Base-by-base conservation (phyloP, 92 coral and sea anemone genomes). In the Porites cylindrica region DNA sequence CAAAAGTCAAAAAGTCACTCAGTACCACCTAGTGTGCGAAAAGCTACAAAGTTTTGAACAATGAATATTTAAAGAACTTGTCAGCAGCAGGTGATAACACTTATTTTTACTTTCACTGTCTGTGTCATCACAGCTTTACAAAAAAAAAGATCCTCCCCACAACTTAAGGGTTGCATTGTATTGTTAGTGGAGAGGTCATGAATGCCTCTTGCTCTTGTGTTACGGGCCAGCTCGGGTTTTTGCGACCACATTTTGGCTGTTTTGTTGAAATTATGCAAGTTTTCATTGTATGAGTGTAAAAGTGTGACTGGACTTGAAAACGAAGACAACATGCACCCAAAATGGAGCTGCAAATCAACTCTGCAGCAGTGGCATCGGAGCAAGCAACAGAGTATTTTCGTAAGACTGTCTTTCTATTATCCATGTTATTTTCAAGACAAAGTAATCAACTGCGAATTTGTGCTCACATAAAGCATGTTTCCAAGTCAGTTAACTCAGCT, bases 251-350 rank as follows among this genome's bases (percentile, higher is more conserved):
- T 89, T 16, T 67, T 89, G 21, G 88, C 81, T 12, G 23, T 82
- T 7, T 13, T 89, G 84, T 54, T 91, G 51, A 88, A 91, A 82
- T 71, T 91, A 18, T 93, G 96, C 85, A 93, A 93, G 78, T 80
- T 77, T 17, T 81, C 86, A 10, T 60, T 93, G 76, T 88, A 83
- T 84, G 83, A 88, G n/a, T 89, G 94, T 58, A 86, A 79, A 65
- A 85, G 81, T 51, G 75, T 87, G 6, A 86, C 38, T 16, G 93
- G 89, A 10, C 77, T 94, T 29, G 75, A 71, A 9, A 59, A 75
- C 3, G 72, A 79, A 79, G 59, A 61, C 24, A 58, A 79, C 16
- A 65, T 61, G 58, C 83, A 79, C 7, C 50, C 83, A 9, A 43
- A n/a, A 10, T 3, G 10, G 51, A 56, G 29, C 26, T 79, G 83